phyloP scores from a whole-genome alignment of 2,888 invertebrate genomes.

The Linnaemya vulpina region DNA sequence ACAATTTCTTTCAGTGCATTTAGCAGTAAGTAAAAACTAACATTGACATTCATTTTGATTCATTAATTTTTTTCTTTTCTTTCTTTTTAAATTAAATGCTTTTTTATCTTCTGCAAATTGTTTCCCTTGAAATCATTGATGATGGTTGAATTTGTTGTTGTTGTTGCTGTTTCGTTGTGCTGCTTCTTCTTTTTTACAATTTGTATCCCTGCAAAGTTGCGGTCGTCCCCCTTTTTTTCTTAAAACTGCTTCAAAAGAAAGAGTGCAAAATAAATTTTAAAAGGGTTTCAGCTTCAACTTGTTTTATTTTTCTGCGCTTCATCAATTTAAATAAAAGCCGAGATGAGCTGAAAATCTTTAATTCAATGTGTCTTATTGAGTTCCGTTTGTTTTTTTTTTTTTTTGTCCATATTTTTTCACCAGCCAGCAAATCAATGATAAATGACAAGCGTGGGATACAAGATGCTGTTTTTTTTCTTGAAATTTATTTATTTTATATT shows the following conservation, averaged over 20 bases:
- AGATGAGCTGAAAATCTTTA: conserved; percentile 46
- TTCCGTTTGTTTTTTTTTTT: conserved; percentile 22
- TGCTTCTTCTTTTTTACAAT: conserved; percentile 33
- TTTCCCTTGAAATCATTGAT: conserved; percentile 33
- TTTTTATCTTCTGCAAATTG: background rate
- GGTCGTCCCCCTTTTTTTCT: background rate
- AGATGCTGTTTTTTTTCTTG: conserved; percentile 33
- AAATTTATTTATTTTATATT: conserved; percentile 17
- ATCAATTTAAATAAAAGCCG: conserved; percentile 35
- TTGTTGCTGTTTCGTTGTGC: conserved; percentile 35
- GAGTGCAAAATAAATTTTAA: conserved; percentile 31
- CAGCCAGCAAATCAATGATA: conserved; percentile 68
- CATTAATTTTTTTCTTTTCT: conserved; percentile 36
- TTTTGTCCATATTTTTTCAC: background rate
- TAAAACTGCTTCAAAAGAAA: background rate
- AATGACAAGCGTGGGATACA: conserved; percentile 71
- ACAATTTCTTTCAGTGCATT: conserved; percentile 14
- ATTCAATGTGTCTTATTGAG: conserved; percentile 26
- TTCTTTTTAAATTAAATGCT: background rate
- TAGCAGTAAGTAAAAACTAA: background rate
- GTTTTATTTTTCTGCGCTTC: background rate
- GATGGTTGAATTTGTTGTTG: conserved; percentile 26
- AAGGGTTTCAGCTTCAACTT: conserved; percentile 32
- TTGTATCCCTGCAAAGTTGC: conserved; percentile 35
- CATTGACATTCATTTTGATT: conserved; percentile 45